Conservation (phyloP, 1,140 invertebrate genomes). For the Lordiphosa collinella region DNA sequence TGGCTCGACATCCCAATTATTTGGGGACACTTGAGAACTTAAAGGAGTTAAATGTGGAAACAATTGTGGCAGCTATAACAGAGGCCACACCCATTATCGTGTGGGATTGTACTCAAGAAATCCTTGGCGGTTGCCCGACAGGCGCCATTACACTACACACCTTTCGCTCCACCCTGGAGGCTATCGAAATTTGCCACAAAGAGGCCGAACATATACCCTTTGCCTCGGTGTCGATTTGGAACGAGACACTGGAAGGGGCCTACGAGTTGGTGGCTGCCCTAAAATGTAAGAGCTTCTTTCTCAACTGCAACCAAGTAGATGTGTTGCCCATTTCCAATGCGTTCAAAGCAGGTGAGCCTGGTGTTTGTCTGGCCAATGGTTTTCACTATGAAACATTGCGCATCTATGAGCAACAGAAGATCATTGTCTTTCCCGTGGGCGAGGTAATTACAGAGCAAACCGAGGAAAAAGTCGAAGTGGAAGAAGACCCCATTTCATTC, state of each 20-base stretch:
- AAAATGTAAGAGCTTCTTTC: conserved; percentile 23
- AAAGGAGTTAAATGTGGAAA: conserved; percentile 14
- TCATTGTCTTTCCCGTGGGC: conserved; percentile 59
- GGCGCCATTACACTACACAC: conserved; percentile 44
- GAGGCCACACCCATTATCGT: conserved; percentile 31
- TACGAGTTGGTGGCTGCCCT: conserved; percentile 55
- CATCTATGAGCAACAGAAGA: conserved; percentile 21
- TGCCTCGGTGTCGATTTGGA: conserved; percentile 44
- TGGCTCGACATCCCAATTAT: conserved; percentile 11
- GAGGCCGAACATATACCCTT: conserved; percentile 19
- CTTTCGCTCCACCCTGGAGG: conserved; percentile 39
- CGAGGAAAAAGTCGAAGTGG: not conserved
- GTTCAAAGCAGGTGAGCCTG: not conserved
- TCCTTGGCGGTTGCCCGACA: conserved; percentile 18
- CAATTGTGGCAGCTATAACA: conserved; percentile 6
- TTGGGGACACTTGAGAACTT: not conserved
- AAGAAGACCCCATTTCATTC: conserved; percentile 23
- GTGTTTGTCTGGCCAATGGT: conserved; percentile 10
- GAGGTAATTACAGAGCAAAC: not conserved
- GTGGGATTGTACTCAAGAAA: conserved; percentile 28
- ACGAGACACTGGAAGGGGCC: conserved; percentile 37
- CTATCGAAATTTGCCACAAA: conserved; percentile 28
- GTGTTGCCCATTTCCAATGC: conserved; percentile 14
- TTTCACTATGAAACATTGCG: conserved; percentile 62
- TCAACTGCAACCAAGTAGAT: conserved; percentile 52